Evolutionary conservation across 2,113 vertebrate genomes (phyloP), one percentile per base, ranked within the genome.

Genomic region (Ovibos moschatus): DNA sequence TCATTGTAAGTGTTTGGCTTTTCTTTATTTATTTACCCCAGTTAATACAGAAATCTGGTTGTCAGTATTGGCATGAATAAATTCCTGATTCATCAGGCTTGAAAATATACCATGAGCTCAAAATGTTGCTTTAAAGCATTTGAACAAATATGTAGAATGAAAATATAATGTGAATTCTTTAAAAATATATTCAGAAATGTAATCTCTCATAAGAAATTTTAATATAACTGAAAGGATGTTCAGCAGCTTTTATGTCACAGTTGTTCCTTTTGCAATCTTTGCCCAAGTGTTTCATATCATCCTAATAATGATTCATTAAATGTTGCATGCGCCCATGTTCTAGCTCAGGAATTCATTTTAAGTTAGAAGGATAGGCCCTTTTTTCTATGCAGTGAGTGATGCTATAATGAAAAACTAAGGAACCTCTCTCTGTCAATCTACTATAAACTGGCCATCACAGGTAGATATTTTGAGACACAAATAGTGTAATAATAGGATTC

Each of bases 1-100:
- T 99, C 99, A 99, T 99, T 99, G 99, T 99, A 99, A 99, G 99
- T 99, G 98, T 99, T 99, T 98, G 98, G 99, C 96, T 99, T 99
- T 98, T 97, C 98, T 95, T 97, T 4, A 27, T 36, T n/a, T 86
- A 9, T 92, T 27, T 91, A 96, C 16, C 81, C 96, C 95, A 94
- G 25, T 96, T 98, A 94, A 89, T 81, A 45, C 81, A 96, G 76
- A 95, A 89, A 97, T 36, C 57, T 93, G 88, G 40, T 85, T 93
- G 43, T 91, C 83, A 96, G 0, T 88, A 95, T 25, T 88, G 79
- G 64, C 94, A 97, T 87, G 86, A 97, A 97, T 88, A 97, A 96
- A 97, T 92, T 97, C 96, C 67, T 92, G 95, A 98, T 97, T 88
- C 15, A 96, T 96, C 89, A 91, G 51, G 94, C 51, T 93, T 87